Evolutionary conservation across 2,797 vertebrate genomes (phyloP).

Genomic region (Pseudopleuronectes americanus): DNA sequence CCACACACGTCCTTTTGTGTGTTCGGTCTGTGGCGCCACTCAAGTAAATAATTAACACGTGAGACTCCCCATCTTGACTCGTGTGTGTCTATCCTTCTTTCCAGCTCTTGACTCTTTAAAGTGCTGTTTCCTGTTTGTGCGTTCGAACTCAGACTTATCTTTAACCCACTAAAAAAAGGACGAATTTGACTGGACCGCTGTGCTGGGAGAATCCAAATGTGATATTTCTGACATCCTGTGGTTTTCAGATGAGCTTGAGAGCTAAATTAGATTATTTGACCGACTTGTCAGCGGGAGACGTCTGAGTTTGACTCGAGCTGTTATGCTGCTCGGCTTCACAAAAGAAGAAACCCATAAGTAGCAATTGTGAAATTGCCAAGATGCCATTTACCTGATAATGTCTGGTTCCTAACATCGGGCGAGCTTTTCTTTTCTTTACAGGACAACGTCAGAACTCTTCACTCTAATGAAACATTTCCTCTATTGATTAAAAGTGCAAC

Average conservation of each 20-base stretch:
- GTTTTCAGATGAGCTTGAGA: too few species aligned
- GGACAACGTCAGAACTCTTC: background rate
- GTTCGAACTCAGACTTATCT: background rate
- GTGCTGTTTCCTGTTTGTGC: slow-evolving; percentile 12
- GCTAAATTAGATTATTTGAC: too few species aligned
- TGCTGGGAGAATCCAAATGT: too few species aligned
- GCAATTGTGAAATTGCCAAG: background rate
- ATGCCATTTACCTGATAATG: background rate
- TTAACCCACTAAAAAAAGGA: too few species aligned
- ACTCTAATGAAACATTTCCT: slow-evolving; percentile 11
- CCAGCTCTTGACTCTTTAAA: slow-evolving; percentile 20
- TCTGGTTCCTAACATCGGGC: background rate
- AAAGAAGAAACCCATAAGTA: too few species aligned
- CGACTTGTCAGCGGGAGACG: too few species aligned
- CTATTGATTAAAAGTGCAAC: background rate
- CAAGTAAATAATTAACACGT: slow-evolving; percentile 68
- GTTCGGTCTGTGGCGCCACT: slow-evolving; percentile 61
- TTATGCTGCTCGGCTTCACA: too few species aligned
- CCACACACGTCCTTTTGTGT: slow-evolving; percentile 56
- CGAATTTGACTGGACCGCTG: too few species aligned
- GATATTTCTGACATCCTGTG: too few species aligned
- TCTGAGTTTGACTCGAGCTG: too few species aligned
- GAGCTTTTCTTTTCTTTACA: background rate
- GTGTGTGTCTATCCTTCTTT: background rate
- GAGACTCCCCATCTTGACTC: slow-evolving; percentile 32